A percentile compares a stretch with the other conserved stretches of the same genome.
Evolutionary conservation across 2,797 vertebrate genomes (phyloP).

Genomic region (Anguilla obscura): DNA sequence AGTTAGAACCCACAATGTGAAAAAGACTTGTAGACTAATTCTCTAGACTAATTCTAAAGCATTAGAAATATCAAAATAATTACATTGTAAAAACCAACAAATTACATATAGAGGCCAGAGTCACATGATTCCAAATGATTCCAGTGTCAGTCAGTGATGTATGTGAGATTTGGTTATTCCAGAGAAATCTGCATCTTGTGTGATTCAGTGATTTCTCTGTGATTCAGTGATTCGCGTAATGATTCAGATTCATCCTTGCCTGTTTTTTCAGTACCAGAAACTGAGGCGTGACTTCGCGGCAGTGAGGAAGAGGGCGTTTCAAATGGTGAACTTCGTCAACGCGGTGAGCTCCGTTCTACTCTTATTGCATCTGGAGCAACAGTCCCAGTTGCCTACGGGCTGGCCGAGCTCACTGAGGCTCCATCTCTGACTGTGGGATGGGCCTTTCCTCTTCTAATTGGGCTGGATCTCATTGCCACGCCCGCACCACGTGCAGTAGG

Average conservation of each 20-base stretch:
- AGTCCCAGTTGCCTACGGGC: too few relatives aligned
- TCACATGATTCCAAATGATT: not conserved
- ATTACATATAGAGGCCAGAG: not conserved
- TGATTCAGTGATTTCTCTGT: not conserved
- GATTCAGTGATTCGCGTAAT: not conserved
- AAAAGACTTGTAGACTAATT: not conserved
- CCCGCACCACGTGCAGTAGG: not conserved
- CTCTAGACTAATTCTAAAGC: not conserved
- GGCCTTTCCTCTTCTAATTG: too few relatives aligned
- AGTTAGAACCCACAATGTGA: not conserved
- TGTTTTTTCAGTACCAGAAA: conserved; percentile 65
- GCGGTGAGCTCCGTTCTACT: conserved; percentile 58
- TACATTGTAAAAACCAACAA: not conserved
- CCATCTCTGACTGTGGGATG: too few relatives aligned
- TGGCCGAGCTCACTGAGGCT: too few relatives aligned
- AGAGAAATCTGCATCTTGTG: not conserved
- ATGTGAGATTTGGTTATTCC: not conserved
- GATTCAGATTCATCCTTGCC: not conserved
- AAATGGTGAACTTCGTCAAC: conserved; percentile 72
- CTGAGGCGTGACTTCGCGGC: conserved; percentile 51
- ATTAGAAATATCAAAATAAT: not conserved
- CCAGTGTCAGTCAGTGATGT: not conserved
- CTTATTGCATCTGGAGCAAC: not conserved
- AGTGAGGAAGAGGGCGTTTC: conserved; percentile 63
- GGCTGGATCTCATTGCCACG: too few relatives aligned